A percentile compares a stretch with the other conserved stretches of the same genome.
Conservation (phyloP, 2,888 invertebrate genomes). For the Agrotis clavis region DNA sequence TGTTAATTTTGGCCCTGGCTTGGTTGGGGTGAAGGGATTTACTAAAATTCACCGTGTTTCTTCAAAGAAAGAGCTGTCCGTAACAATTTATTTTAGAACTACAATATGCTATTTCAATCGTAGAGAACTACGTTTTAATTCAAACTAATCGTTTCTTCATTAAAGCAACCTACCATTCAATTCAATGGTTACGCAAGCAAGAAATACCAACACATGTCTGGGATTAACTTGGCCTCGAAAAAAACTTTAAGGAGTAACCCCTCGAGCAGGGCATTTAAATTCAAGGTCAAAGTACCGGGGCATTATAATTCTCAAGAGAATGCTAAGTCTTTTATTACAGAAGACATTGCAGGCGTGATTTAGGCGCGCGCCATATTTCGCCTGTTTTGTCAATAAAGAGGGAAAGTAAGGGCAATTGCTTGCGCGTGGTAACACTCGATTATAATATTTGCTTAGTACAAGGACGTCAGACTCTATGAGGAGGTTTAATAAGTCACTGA, state of each 20-base stretch:
- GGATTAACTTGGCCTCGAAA: conserved; percentile 40
- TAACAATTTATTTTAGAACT: conserved; percentile 1
- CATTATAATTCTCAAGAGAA: conserved; percentile 54
- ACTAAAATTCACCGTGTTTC: no score
- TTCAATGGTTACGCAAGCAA: conserved; percentile 33
- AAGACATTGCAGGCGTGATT: conserved; percentile 42
- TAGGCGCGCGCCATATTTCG: conserved; percentile 47
- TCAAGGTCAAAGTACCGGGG: conserved; percentile 52
- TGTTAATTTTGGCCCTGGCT: no score
- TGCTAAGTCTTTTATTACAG: conserved; percentile 55
- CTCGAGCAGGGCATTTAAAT: conserved; percentile 41
- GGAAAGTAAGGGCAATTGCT: conserved; percentile 46
- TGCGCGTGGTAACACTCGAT: conserved; percentile 57
- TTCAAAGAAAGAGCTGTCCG: neutral
- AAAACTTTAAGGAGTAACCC: conserved; percentile 29
- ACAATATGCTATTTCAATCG: conserved; percentile 2
- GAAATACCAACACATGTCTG: conserved; percentile 23
- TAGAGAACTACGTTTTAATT: neutral
- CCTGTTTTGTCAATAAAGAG: conserved; percentile 49
- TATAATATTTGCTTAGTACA: conserved; percentile 55
- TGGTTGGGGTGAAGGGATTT: no score
- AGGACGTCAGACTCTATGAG: conserved; percentile 46
- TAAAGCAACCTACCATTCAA: neutral
- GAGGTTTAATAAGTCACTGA: conserved; percentile 42
- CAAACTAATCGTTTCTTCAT: neutral